Base-by-base conservation (phyloP, 2,113 vertebrate species). In the Nycticorax nycticorax region DNA sequence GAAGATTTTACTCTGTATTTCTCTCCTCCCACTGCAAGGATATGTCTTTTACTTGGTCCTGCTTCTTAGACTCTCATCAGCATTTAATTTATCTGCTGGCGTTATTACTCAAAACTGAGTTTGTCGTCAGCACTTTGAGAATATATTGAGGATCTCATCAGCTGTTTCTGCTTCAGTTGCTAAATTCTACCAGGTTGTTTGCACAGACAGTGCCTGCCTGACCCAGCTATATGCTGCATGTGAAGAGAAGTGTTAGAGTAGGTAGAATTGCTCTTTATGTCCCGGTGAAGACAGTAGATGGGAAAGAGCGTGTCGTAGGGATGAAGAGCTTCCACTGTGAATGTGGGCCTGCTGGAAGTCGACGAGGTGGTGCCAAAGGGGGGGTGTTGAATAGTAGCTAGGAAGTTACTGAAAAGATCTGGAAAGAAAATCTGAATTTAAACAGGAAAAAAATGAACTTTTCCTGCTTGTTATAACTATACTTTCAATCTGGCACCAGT, bases 391-490 rank as follows among this genome's bases (percentile, higher is more conserved):
- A 39, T 28, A 56, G 33, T 21, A 73, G 41, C 35, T 47, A 60
- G 10, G 24, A 75, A 75, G 37, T 35, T 73, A 5, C 18, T 69
- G 35, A 21, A 88, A 79, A 79, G 19, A 41, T 60, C 35, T 76
- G 39, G 33, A 47, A 78, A 35, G 12, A 56, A 60, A 92, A 14
- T 2, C 35, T 2, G 2, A 37, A 24, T 63, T 72, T 52, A 45
- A 76, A 56, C 7, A 28, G 6, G 27, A 53, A 62, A 84, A 53
- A 9, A 0, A 3, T 0, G 1, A 12, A 1, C 1, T n/a, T 41
- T 73, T 57, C 52, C 16, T 57, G 14, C 8, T 22, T 74, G 3
- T 33, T 90, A 6, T 35, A 64, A 30, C 22, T 43, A 13, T 24
- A 41, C 28, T 80, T 93, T 88, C 28, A 66, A 15, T 45, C 24